Evolutionary conservation across 2,888 invertebrate genomes (phyloP).

Genomic region (Clusia tigrina): DNA sequence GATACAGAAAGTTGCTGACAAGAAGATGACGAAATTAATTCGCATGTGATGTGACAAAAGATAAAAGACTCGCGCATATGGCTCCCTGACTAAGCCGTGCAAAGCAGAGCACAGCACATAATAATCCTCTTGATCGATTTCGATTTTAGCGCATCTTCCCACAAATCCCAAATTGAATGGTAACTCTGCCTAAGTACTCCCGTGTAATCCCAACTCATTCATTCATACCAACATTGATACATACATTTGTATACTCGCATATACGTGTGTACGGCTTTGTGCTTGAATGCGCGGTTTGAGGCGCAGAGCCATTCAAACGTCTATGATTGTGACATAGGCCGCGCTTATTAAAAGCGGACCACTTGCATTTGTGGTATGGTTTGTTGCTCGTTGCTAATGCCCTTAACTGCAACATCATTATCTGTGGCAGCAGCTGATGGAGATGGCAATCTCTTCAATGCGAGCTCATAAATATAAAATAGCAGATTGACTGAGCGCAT

Average conservation of each 20-base stretch:
- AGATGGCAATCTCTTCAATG: background rate
- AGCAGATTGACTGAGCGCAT: slow-evolving; percentile 7
- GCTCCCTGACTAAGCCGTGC: background rate
- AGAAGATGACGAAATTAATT: background rate
- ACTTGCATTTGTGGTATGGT: background rate
- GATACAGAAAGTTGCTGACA: slow-evolving; percentile 1
- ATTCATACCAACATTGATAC: background rate
- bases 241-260: background rate
- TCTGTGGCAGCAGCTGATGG: background rate
- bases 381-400: slow-evolving; percentile 2
- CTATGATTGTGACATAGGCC: background rate
- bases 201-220: slow-evolving; percentile 3
- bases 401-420: background rate
- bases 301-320: background rate
- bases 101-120: background rate
- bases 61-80: background rate
- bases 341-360: slow-evolving; percentile 1
- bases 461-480: background rate
- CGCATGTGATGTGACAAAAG: background rate
- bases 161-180: slow-evolving; percentile 7
- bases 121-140: slow-evolving; percentile 10
- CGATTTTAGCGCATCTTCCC: slow-evolving; percentile 4
- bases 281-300: background rate
- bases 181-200: background rate
- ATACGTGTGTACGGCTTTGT: background rate